Percentiles rank a stretch among this genome's conserved stretches.
Evolutionary conservation across 2,888 invertebrate species (phyloP).

Genomic region (Drosophila mimica): DNA sequence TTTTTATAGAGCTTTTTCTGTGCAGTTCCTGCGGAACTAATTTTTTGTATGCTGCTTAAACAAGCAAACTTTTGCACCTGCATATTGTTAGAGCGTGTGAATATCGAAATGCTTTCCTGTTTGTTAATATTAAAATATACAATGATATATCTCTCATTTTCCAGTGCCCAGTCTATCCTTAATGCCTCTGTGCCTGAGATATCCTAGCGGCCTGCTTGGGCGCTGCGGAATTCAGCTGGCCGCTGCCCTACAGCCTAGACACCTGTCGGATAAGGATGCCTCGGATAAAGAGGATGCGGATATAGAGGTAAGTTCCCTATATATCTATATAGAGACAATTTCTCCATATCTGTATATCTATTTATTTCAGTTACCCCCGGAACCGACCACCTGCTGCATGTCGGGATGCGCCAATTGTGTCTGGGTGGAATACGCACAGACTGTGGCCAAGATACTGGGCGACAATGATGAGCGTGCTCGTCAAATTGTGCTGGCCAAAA

Average conservation of each 20-base stretch:
- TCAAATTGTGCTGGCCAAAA: conserved; percentile 90
- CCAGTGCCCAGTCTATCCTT: conserved; percentile 46
- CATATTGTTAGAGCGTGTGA: conserved; percentile 64
- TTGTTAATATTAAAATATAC: conserved; percentile 1
- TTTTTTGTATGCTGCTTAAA: conserved; percentile 32
- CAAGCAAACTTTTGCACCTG: conserved; percentile 59
- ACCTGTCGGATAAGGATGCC: conserved; percentile 47
- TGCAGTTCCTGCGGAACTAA: conserved; percentile 80
- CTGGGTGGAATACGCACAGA: conserved; percentile 95
- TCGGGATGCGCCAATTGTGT: conserved; percentile 97
- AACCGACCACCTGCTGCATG: conserved; percentile 94
- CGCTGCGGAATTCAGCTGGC: conserved; percentile 27
- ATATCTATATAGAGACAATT: not conserved
- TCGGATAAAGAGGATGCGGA: conserved; percentile 27
- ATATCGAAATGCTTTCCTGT: conserved; percentile 51
- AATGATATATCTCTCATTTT: conserved; percentile 23
- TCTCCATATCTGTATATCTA: too few species aligned
- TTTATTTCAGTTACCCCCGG: conserved; percentile 81
- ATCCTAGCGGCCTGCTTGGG: conserved; percentile 57
- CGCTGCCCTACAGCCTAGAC: conserved; percentile 44
- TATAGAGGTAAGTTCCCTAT: conserved; percentile 63
- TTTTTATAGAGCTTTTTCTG: conserved; percentile 42
- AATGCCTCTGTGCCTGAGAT: conserved; percentile 71
- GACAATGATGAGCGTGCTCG: conserved; percentile 90
- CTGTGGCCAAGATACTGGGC: conserved; percentile 87